phyloP scores from a whole-genome alignment of 2,888 invertebrate species.

The Alloplasta piceator region DNA sequence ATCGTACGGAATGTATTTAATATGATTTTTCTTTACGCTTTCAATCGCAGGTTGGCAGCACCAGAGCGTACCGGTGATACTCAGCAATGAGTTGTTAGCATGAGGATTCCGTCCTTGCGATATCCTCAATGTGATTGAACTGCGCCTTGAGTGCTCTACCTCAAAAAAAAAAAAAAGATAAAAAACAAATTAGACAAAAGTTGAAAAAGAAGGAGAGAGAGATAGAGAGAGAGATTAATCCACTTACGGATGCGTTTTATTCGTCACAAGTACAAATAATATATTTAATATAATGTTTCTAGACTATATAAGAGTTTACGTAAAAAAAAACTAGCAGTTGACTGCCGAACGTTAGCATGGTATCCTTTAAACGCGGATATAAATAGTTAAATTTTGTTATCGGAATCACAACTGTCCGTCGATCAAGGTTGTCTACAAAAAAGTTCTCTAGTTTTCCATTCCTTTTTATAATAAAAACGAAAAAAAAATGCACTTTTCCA shows the following conservation, averaged over 20 bases:
- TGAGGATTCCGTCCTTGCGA: background rate
- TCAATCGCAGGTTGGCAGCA: slow-evolving; percentile 72
- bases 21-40: slow-evolving; percentile 29
- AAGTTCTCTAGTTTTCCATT: slow-evolving; percentile 5
- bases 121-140: slow-evolving; percentile 19
- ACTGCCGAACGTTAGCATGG: slow-evolving; percentile 2
- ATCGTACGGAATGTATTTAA: background rate
- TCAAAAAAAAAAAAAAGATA: slow-evolving; percentile 5
- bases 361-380: background rate
- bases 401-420: background rate
- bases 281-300: slow-evolving; percentile 44
- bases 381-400: slow-evolving; percentile 11
- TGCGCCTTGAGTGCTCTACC: slow-evolving; percentile 8
- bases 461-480: slow-evolving; percentile 16
- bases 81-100: slow-evolving; percentile 22
- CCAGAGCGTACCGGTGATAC: slow-evolving; percentile 71
- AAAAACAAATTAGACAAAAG: background rate
- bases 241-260: slow-evolving; percentile 18
- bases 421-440: slow-evolving; percentile 20
- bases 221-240: slow-evolving; percentile 3
- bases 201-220: background rate
- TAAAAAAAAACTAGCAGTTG: background rate
- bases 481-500: background rate
- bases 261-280: slow-evolving; percentile 45
- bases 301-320: slow-evolving; percentile 25